Conservation (phyloP, 1,140 invertebrate species). For the Hyphantria cunea region DNA sequence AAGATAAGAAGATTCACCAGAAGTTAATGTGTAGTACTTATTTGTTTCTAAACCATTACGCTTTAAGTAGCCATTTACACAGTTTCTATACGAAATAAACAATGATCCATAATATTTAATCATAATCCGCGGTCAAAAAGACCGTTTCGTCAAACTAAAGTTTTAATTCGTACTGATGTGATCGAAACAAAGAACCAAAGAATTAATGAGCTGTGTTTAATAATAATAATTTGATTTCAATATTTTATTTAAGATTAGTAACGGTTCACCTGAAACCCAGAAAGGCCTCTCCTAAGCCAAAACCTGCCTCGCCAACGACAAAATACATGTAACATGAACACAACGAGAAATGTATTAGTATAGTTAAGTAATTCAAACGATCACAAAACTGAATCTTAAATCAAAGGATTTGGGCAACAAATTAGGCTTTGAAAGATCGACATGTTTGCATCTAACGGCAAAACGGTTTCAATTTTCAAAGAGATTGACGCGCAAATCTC, state of each 20-base stretch:
- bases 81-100: no score
- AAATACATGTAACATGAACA: slow-evolving; percentile 31
- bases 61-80: no score
- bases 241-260: slow-evolving; percentile 31
- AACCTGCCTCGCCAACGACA: slow-evolving; percentile 31
- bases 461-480: slow-evolving; percentile 5
- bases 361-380: slow-evolving; percentile 17
- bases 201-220: slow-evolving; percentile 21
- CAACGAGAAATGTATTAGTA: slow-evolving; percentile 33
- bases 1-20: no score
- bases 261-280: slow-evolving; percentile 33
- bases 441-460: slow-evolving; percentile 5
- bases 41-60: background rate
- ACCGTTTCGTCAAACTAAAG: no score
- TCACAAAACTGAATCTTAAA: slow-evolving; percentile 16
- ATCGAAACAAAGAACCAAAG: no score
- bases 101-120: no score
- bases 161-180: no score
- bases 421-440: slow-evolving; percentile 8
- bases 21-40: background rate
- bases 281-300: slow-evolving; percentile 37
- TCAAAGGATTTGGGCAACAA: background rate
- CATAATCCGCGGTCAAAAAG: no score
- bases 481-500: slow-evolving; percentile 7
- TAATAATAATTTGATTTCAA: slow-evolving; percentile 26